Evolutionary conservation across 2,113 vertebrate species (phyloP).

Genomic region (Podocnemis expansa): DNA sequence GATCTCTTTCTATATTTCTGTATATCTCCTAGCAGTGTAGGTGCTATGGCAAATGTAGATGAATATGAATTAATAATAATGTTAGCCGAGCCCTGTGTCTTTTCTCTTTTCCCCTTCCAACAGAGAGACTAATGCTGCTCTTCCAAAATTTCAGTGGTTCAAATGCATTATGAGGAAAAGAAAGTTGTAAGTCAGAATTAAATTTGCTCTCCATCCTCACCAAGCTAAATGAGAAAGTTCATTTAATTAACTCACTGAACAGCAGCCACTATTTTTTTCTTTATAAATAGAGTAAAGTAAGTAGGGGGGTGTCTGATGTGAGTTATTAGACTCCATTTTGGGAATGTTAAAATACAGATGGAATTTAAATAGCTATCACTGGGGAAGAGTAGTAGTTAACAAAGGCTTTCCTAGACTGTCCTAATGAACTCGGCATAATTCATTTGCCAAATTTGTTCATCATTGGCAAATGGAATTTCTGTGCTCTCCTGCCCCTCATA

Average conservation of each 20-base stretch:
- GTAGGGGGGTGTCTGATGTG: neutral
- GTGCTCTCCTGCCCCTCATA: neutral
- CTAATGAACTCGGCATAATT: conserved; percentile 54
- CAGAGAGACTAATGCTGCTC: neutral
- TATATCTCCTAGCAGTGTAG: neutral
- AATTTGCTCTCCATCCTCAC: neutral
- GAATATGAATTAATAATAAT: neutral
- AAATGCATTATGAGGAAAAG: neutral
- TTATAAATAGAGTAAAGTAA: conserved; percentile 10
- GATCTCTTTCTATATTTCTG: neutral
- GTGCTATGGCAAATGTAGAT: neutral
- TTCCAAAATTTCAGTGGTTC: neutral
- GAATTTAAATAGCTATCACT: conserved; percentile 15
- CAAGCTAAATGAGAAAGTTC: neutral
- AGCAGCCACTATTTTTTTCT: neutral
- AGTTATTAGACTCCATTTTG: neutral
- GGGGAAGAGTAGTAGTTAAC: conserved; percentile 51
- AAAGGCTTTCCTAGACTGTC: conserved; percentile 51
- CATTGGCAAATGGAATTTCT: neutral
- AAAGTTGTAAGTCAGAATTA: neutral
- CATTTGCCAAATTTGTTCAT: conserved; percentile 1
- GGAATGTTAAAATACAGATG: neutral
- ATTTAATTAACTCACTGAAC: neutral
- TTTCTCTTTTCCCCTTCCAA: neutral
- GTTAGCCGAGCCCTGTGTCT: neutral